Percentiles rank a stretch among this genome's conserved stretches.
Evolutionary conservation across 2,888 invertebrate genomes (phyloP).

Genomic region (Alloscopus bannaensis): DNA sequence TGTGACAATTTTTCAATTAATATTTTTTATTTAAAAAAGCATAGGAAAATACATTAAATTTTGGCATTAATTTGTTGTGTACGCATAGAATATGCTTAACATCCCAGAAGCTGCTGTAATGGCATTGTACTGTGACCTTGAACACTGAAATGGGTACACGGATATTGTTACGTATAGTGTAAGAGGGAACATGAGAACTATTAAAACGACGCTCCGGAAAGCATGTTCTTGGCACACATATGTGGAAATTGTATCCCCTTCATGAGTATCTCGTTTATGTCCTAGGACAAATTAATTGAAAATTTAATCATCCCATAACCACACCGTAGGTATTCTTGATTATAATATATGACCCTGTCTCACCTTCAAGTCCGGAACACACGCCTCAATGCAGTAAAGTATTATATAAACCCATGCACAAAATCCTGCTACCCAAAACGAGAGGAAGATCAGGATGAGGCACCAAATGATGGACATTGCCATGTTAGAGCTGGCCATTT

Average conservation of each 20-base stretch:
- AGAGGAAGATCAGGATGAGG: constrained; percentile 82
- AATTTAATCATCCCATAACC: constrained; percentile 3
- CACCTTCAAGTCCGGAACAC: constrained; percentile 82
- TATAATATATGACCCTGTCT: constrained; percentile 74
- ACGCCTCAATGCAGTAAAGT: constrained; percentile 82
- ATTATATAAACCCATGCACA: constrained; percentile 84
- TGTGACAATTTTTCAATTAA: not conserved
- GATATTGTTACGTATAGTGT: no score
- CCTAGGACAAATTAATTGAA: constrained; percentile 77
- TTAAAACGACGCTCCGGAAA: constrained; percentile 74
- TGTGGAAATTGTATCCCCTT: constrained; percentile 84
- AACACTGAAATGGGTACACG: not conserved
- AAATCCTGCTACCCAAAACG: constrained; percentile 82
- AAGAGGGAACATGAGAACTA: no score
- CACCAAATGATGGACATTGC: constrained; percentile 84
- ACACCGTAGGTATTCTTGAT: not conserved
- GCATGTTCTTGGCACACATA: constrained; percentile 83
- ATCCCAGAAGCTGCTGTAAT: no score
- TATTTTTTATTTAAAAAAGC: no score
- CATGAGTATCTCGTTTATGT: constrained; percentile 81
- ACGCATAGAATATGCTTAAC: no score
- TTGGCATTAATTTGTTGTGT: no score
- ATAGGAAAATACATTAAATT: not conserved
- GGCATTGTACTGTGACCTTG: not conserved
- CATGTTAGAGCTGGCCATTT: constrained; percentile 78